Percentiles rank a stretch among this genome's conserved stretches.
Evolutionary conservation across 1,140 invertebrate species (phyloP).

Genomic region (Alviniconcha marisindica): DNA sequence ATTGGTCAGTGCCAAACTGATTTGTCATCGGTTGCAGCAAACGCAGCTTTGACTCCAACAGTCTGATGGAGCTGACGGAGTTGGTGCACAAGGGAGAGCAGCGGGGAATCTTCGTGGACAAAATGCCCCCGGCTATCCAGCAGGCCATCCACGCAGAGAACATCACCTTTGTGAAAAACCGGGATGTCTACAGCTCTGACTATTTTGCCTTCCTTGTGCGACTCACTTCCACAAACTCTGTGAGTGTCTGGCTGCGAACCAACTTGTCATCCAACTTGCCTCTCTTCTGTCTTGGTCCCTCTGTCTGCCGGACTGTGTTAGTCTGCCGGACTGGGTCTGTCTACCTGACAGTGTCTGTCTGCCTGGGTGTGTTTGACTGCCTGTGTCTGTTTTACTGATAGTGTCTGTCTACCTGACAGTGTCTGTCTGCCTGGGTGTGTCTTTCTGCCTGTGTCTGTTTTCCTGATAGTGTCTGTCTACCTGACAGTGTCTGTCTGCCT

Average conservation of each 20-base stretch:
- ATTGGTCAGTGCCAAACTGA: too few relatives aligned
- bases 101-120: conserved; percentile 76
- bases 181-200: conserved; percentile 72
- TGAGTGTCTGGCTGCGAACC: conserved; percentile 49
- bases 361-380: too few relatives aligned
- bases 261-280: too few relatives aligned
- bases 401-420: too few relatives aligned
- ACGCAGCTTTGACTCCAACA: conserved; percentile 71
- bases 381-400: too few relatives aligned
- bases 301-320: not conserved
- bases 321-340: too few relatives aligned
- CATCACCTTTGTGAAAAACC: conserved; percentile 73
- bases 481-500: too few relatives aligned
- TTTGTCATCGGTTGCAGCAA: too few relatives aligned
- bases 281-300: not conserved
- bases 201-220: conserved; percentile 73
- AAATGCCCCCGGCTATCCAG: conserved; percentile 78
- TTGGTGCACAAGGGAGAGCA: conserved; percentile 79
- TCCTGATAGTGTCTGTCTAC: too few relatives aligned
- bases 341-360: too few relatives aligned
- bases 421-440: too few relatives aligned
- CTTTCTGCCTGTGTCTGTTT: too few relatives aligned
- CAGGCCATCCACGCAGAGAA: conserved; percentile 73
- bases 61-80: conserved; percentile 78
- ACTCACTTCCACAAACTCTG: conserved; percentile 61